Evolutionary conservation across 92 coral and sea anemone species (phyloP), one percentile per base, ranked within the genome.

Genomic region (Parazoanthus atlanticus): DNA sequence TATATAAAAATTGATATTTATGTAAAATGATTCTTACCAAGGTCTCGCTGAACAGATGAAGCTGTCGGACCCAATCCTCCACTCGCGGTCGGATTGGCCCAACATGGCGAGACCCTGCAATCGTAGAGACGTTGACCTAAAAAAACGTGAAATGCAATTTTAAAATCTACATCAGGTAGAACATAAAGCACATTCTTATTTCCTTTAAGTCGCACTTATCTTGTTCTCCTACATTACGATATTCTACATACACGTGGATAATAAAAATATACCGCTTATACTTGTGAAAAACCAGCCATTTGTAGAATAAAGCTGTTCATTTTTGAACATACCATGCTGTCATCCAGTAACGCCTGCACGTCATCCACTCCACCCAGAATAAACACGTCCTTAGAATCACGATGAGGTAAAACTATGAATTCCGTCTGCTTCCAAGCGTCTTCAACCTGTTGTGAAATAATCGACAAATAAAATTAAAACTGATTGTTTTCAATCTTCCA

Each of bases 51-150:
- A 97, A 97, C 58, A 97, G 92, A 49, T 96, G 93, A 28, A 97
- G 93, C 86, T 97, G 99, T 81, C 98, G 89, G 85, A 95, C 98
- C 99, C 99, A 97, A 52, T 97, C 99, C 79, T 97, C 99, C 10
- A 97, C 99, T 78, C 99, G 87, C n/a, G 98, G 97, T 89, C 95
- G 89, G 87, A 97, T 97, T 74, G 99, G 99, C 16, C 99, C 99
- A 52, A 97, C 99, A 58, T 97, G 99, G 47, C 99, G 96, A 23
- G 99, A 97, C 43, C 99, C 99, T 31, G 99, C 99, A 30, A 97
- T 97, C 26, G 99, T 97, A 0, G 99, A 97, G 33, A 97, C 93
- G 86, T 97, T 97, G 82, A 96, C 96, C 99, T 96, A 40, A 26
- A 92, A 66, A 40, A 49, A 21, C 33, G 11, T 33, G 3, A 40